Evolutionary conservation across 1,140 invertebrate species (phyloP).

Genomic region (Microplitis demolitor): DNA sequence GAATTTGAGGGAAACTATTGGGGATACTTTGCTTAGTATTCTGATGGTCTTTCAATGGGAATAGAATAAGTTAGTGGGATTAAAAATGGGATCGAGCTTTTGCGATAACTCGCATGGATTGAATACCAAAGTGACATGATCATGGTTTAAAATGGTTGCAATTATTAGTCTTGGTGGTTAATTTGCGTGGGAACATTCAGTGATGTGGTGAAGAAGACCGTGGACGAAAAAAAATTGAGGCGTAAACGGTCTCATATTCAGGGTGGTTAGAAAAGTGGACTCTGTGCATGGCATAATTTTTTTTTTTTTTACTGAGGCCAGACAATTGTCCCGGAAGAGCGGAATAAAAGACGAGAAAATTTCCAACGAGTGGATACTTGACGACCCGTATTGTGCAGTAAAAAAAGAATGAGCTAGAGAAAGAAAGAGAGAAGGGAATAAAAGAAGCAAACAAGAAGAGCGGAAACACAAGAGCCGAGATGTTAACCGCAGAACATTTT

Average conservation of each 20-base stretch:
- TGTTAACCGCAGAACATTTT: slow-evolving; percentile 21
- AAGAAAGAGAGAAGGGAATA: neutral
- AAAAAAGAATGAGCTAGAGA: no score
- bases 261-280: neutral
- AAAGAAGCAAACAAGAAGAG: slow-evolving; percentile 9
- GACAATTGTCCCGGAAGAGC: slow-evolving; percentile 12
- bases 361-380: slow-evolving; percentile 14
- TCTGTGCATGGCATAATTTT: slow-evolving; percentile 9
- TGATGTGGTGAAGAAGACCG: no score
- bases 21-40: neutral
- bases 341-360: neutral
- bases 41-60: neutral
- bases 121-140: neutral
- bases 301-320: neutral
- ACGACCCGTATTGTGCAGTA: neutral
- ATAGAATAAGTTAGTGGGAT: neutral
- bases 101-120: neutral
- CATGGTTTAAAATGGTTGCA: no score
- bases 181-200: no score
- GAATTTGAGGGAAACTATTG: neutral
- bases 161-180: no score
- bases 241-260: slow-evolving; percentile 19
- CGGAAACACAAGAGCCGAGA: slow-evolving; percentile 16
- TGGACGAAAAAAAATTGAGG: neutral
- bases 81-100: no score